A percentile compares a stretch with the other conserved stretches of the same genome.
phyloP scores from a whole-genome alignment of 2,797 vertebrate genomes.

The Cynopterus sphinx region DNA sequence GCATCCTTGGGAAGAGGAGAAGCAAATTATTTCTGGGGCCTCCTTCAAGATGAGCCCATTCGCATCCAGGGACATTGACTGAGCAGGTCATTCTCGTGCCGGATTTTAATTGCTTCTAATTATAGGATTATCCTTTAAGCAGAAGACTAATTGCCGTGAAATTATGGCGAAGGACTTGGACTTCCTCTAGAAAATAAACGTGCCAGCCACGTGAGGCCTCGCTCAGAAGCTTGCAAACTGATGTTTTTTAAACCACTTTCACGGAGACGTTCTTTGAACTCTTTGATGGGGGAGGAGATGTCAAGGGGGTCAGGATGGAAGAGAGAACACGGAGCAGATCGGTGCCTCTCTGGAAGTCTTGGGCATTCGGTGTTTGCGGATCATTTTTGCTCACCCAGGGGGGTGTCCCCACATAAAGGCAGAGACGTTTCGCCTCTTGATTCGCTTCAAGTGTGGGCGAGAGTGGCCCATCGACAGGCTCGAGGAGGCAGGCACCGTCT shows the following conservation, averaged over 20 bases:
- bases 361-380: not conserved
- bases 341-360: not conserved
- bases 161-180: constrained; percentile 68
- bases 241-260: not conserved
- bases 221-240: constrained; percentile 13
- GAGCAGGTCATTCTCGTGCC: constrained; percentile 62
- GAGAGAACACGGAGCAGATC: not conserved
- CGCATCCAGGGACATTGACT: constrained; percentile 57
- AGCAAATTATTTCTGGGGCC: constrained; percentile 30
- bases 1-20: constrained; percentile 34
- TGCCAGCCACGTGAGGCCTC: constrained; percentile 30
- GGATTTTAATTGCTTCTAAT: constrained; percentile 80
- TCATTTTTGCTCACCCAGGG: not conserved
- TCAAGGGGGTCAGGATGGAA: not conserved
- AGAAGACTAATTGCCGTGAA: constrained; percentile 79
- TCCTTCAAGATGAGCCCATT: constrained; percentile 45
- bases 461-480: not conserved
- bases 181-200: constrained; percentile 52
- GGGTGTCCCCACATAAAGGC: not conserved
- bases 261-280: not conserved
- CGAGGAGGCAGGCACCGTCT: not conserved
- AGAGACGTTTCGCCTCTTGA: not conserved
- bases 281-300: not conserved
- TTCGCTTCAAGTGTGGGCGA: not conserved
- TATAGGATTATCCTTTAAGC: constrained; percentile 77